A percentile compares a stretch with the other conserved stretches of the same genome.
These are phyloP conservation scores for Hycleus phaleratus DNA, from an alignment of 1,140 invertebrate genomes.

Conservation along the genomic window DNA sequence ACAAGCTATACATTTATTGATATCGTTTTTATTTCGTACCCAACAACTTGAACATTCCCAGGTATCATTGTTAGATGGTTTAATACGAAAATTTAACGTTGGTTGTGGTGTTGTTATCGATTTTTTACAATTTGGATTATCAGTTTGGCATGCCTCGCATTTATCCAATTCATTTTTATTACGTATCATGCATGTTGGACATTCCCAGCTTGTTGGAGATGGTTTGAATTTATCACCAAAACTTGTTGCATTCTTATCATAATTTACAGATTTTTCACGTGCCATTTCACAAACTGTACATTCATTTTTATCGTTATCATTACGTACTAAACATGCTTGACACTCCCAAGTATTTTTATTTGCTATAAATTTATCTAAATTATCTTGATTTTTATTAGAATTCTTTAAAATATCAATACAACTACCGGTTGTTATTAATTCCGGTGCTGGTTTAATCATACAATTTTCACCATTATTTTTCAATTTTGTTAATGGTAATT, in stretches of 20 bases:
- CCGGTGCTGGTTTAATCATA: slow-evolving; percentile 2
- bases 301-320: slow-evolving; percentile 45
- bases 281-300: slow-evolving; percentile 46
- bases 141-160: slow-evolving; percentile 56
- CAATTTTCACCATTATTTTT: not conserved
- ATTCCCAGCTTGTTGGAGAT: slow-evolving; percentile 51
- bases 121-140: slow-evolving; percentile 41
- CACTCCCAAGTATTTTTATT: slow-evolving; percentile 46
- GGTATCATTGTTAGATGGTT: slow-evolving; percentile 24
- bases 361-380: slow-evolving; percentile 29
- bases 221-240: slow-evolving; percentile 35
- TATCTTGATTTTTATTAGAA: not conserved
- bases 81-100: slow-evolving; percentile 16
- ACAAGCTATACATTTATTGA: slow-evolving; percentile 55
- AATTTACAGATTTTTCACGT: slow-evolving; percentile 3
- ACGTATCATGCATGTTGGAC: slow-evolving; percentile 54
- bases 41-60: slow-evolving; percentile 56
- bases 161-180: slow-evolving; percentile 51
- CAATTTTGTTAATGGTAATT: slow-evolving; percentile 20
- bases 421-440: slow-evolving; percentile 28
- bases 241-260: slow-evolving; percentile 2
- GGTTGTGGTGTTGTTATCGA: slow-evolving; percentile 9
- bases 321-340: slow-evolving; percentile 47
- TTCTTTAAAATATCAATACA: slow-evolving; percentile 35
- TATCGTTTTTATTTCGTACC: slow-evolving; percentile 52